Base-by-base conservation (phyloP, 1,140 invertebrate genomes). In the Zaprionus vittiger region DNA sequence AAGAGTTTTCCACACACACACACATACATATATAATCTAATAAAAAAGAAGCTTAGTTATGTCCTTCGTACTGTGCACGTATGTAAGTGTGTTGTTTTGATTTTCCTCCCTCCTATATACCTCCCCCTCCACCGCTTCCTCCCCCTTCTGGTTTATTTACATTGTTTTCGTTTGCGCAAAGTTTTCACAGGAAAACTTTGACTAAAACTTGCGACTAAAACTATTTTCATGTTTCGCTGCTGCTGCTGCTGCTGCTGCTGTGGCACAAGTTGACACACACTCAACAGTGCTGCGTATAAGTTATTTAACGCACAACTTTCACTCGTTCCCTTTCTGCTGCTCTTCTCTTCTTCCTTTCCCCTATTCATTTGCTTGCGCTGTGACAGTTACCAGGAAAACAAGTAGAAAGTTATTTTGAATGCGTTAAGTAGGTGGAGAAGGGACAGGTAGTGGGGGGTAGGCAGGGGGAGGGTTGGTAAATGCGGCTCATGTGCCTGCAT, bases 281-380 rank as follows among this genome's bases (percentile, higher is more conserved):
- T 44, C 38, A 15, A 68, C 56, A 60, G 65, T 74, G 72, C 22
- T 34, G 47, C 49, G 44, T 20, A 62, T 31, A 74, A 74, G 65
- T 69, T 62, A 24, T 7, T 56, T 26, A n/a, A 44, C 57, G 41
- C 52, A 24, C 49, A 62, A 28, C 38, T 44, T 38, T 31, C 31
- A 17, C 22, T 61, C 22, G 6, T 26, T 22, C 4, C 26, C 41
- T 26, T 20, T 28, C 6, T 28, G 28, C 28, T 28, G 6, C 47
- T 5, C 20, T 17, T 11, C 5, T 28, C n/a, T 44, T 28, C 2
- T 9, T 11, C 44, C 26, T 4, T 11, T 5, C 5, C 20, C 14
- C 47, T 11, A 14, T 11, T 22, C 17, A 34, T n/a, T 54, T 54
- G 9, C 47, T 52, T 52, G 17, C 2, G 62, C 22, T n/a, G 59